Evolutionary conservation across 2,888 invertebrate genomes (phyloP).

Genomic region (Carcina quercana): DNA sequence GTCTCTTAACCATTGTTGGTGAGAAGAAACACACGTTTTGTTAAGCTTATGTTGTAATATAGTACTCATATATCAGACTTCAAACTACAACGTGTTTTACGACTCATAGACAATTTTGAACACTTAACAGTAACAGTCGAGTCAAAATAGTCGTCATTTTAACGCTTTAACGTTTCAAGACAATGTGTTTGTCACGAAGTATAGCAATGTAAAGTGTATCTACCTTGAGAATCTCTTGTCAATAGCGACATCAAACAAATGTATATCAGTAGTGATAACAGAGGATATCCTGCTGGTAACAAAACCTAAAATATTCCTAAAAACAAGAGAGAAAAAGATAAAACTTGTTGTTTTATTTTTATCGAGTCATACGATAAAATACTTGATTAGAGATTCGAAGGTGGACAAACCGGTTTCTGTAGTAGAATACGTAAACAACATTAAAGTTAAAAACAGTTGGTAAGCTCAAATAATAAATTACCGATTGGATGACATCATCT

Average conservation of each 20-base stretch:
- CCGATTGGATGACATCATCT: constrained; percentile 39
- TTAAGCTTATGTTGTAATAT: no score
- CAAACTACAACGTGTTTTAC: no score
- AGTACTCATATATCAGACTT: no score
- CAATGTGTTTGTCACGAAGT: no score
- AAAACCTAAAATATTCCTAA: constrained; percentile 6
- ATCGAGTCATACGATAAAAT: constrained; percentile 17
- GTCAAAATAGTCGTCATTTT: no score
- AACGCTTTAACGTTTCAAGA: no score
- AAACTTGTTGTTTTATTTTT: constrained; percentile 1
- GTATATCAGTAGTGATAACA: constrained; percentile 1
- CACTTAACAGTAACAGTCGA: no score
- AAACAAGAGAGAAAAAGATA: constrained; percentile 6
- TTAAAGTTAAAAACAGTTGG: constrained; percentile 19
- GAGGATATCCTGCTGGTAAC: constrained; percentile 2
- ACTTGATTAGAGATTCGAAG: constrained; percentile 23
- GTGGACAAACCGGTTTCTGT: constrained; percentile 33
- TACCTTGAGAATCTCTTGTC: neutral
- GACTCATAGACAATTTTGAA: no score
- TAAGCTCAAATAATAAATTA: constrained; percentile 20
- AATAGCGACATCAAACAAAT: neutral
- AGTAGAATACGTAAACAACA: constrained; percentile 29
- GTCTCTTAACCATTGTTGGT: constrained; percentile 35
- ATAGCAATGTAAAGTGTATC: neutral
- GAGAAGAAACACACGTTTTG: no score